Evolutionary conservation across 2,888 invertebrate species (phyloP).

Genomic region (Phyllotreta cruciferae): DNA sequence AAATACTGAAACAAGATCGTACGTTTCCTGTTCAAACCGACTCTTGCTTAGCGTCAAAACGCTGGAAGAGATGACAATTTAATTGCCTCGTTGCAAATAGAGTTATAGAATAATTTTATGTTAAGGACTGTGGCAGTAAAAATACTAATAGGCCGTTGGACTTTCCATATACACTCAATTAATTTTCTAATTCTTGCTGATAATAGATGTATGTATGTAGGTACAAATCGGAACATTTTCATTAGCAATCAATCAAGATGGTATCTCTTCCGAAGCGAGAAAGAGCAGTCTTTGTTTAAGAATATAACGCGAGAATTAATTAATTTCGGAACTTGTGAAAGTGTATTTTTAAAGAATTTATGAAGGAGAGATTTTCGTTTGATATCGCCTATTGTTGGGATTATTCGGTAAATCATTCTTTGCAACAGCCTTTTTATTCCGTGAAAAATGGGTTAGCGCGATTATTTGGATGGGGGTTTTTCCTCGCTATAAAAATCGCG

Average conservation of each 20-base stretch:
- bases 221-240: too few relatives aligned
- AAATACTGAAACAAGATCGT: conserved; percentile 39
- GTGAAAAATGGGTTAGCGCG: too few relatives aligned
- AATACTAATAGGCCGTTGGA: background rate
- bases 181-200: too few relatives aligned
- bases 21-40: conserved; percentile 23
- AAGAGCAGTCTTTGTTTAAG: conserved; percentile 14
- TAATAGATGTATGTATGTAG: too few relatives aligned
- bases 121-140: background rate
- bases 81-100: conserved; percentile 16
- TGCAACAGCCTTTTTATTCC: too few relatives aligned
- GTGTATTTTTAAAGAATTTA: conserved; percentile 16
- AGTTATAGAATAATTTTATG: conserved; percentile 10
- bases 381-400: conserved; percentile 3
- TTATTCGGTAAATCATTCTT: conserved; percentile 8
- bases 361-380: conserved; percentile 13
- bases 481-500: too few relatives aligned
- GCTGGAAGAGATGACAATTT: conserved; percentile 22
- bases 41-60: conserved; percentile 15
- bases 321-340: conserved; percentile 11
- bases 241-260: too few relatives aligned
- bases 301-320: conserved; percentile 18
- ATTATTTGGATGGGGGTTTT: too few relatives aligned
- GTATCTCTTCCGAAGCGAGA: background rate
- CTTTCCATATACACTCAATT: too few relatives aligned